Conservation (phyloP, 2,888 invertebrate species). For the Diaprepes abbreviatus region DNA sequence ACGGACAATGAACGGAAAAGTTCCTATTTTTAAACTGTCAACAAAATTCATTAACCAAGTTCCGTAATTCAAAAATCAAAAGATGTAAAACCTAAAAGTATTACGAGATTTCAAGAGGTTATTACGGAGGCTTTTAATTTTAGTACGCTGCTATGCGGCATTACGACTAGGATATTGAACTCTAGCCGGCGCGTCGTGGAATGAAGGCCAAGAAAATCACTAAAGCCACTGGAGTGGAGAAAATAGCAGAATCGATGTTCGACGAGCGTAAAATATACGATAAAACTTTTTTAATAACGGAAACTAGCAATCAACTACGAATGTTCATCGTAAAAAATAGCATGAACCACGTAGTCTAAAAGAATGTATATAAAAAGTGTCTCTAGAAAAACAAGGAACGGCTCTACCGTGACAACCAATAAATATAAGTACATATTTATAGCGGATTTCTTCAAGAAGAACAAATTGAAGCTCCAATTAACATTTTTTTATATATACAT, state of each 20-base stretch:
- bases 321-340: slow-evolving; percentile 16
- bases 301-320: slow-evolving; percentile 16
- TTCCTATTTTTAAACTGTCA: not conserved
- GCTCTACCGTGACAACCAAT: too few species aligned
- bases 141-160: slow-evolving; percentile 27
- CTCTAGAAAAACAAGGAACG: not conserved
- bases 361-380: not conserved
- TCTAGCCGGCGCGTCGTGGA: slow-evolving; percentile 25
- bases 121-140: slow-evolving; percentile 7
- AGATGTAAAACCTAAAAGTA: slow-evolving; percentile 1
- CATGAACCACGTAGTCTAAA: not conserved
- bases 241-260: slow-evolving; percentile 40
- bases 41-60: not conserved
- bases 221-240: slow-evolving; percentile 37
- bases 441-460: too few species aligned
- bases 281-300: slow-evolving; percentile 28
- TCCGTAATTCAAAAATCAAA: not conserved
- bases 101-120: slow-evolving; percentile 10
- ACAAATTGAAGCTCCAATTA: too few species aligned
- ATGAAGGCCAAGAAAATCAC: slow-evolving; percentile 45
- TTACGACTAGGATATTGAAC: slow-evolving; percentile 42
- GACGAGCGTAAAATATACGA: slow-evolving; percentile 34
- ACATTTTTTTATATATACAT: too few species aligned
- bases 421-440: too few species aligned
- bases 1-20: too few species aligned